Percentiles rank a stretch among this genome's conserved stretches.
Evolutionary conservation across 92 coral and sea anemone species (phyloP).

Genomic region (Nematostella vectensis): DNA sequence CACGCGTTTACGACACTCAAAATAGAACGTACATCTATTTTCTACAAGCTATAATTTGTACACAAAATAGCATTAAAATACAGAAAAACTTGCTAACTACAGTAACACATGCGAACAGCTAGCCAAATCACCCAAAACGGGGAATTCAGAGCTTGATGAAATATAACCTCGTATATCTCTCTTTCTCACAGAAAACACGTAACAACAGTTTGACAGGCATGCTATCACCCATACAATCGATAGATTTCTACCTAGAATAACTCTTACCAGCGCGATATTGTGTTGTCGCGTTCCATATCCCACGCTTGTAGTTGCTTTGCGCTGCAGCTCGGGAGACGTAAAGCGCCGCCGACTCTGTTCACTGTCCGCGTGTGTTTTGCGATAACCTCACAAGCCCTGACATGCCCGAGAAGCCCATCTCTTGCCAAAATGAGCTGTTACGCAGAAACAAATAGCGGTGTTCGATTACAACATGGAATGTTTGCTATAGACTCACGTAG

Average conservation of each 20-base stretch:
- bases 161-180: too few relatives aligned
- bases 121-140: too few relatives aligned
- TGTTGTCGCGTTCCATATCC: background rate
- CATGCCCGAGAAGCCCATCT: background rate
- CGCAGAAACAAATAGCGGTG: background rate
- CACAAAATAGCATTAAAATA: too few relatives aligned
- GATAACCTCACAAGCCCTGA: slow-evolving; percentile 7
- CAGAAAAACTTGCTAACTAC: too few relatives aligned
- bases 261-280: background rate
- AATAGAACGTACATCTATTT: too few relatives aligned
- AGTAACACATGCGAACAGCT: too few relatives aligned
- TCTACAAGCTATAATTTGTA: too few relatives aligned
- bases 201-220: background rate
- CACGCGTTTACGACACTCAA: too few relatives aligned
- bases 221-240: background rate
- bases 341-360: background rate
- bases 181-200: too few relatives aligned
- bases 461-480: background rate
- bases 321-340: background rate
- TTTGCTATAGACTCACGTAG: background rate
- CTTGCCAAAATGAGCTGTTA: background rate
- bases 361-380: background rate
- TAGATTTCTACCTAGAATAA: background rate
- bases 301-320: background rate
- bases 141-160: too few relatives aligned